Evolutionary conservation across 2,888 invertebrate genomes (phyloP), one percentile per base, ranked within the genome.

Genomic region (Eucera pruinosa): DNA sequence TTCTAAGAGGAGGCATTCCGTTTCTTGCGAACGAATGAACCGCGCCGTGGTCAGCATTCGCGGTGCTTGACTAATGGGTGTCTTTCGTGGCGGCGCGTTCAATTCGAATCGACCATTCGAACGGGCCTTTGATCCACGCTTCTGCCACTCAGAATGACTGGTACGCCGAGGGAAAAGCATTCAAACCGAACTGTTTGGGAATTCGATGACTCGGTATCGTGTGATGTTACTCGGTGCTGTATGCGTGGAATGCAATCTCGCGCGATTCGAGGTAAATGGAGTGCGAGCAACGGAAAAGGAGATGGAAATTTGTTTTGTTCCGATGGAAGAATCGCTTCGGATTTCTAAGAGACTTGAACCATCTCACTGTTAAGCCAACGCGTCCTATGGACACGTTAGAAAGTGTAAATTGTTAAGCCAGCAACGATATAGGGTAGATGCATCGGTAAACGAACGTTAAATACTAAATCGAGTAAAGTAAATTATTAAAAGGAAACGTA

Each of bases 21-120:
- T 47, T 78, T 67, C 71, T 71, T 71, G 66, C 47, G 15, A 11
- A 25, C 61, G 61, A 66, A 65, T 43, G 65, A 52, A 55, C 41
- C 61, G 41, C 48, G 30, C 41, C 45, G 27, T 33, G 48, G 48
- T 15, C 55, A 18, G 73, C 58, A 36, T 33, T 41, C n/a, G 30
- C 15, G 30, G 15, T 50, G 54, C 52, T 67, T 78, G 77, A 78
- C 66, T 78, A 78, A 78, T 78, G 71, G 76, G 33, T 64, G 71
- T 70, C 76, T 69, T 54, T 75, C 68, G 57, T n/a, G 43, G 48
- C 48, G 27, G 41, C 39, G 43, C 64, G 33, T 18, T 54, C 36
- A 61, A 61, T 55, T 48, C 70, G 55, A 45, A 55, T 54, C 50
- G 41, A 39, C 27, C 30, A 57, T 57, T 64, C 33, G 45, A 27